Base-by-base conservation (phyloP, 2,113 vertebrate species). In the Nothobranchius kuhntae region DNA sequence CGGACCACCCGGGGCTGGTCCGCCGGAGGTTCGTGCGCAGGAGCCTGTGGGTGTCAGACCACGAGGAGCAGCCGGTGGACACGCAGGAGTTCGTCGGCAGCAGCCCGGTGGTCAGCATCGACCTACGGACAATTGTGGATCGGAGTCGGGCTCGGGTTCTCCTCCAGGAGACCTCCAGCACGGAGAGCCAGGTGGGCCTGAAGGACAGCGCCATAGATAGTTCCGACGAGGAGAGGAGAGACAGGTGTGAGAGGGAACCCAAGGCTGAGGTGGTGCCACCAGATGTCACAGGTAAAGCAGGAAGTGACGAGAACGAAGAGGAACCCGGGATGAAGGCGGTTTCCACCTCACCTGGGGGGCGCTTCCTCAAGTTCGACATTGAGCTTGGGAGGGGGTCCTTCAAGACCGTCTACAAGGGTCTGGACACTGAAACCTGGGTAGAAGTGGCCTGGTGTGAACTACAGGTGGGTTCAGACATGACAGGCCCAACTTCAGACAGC, bases 321-420 rank as follows among this genome's bases (percentile, higher is more conserved):
- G 96, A 98, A 73, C 96, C 98, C 2, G 98, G 95, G 56, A 96
- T 96, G 92, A 98, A 98, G 82, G 98, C 98, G 0, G 95, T 99
- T 57, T 95, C 96, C 89, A 99, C 98, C 56, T 99, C 98, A 15
- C 93, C 95, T 4, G 93, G 96, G 3, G 98, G 96, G 57, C 94
- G 97, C 64, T 99, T 99, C 83, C 93, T 99, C n/a, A 99, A 99
- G 93, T 99, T 99, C 85, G 97, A 99, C 86, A 98, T 98, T 56
- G 98, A 99, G 82, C 93, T 99, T 51, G 98, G 98, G 4, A 93
- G 98, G 48, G 98, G 98, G 38, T 99, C 98, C 67, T 99, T 99
- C 91, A 99, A 99, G 89, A 99, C 97, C 0, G 98, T 99, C 80
- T 99, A 98, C 73, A 99, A 99, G 79, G 98, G 98, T 6, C 93